Base-by-base conservation (phyloP, 2,113 vertebrate genomes). In the Chamaea fasciata region DNA sequence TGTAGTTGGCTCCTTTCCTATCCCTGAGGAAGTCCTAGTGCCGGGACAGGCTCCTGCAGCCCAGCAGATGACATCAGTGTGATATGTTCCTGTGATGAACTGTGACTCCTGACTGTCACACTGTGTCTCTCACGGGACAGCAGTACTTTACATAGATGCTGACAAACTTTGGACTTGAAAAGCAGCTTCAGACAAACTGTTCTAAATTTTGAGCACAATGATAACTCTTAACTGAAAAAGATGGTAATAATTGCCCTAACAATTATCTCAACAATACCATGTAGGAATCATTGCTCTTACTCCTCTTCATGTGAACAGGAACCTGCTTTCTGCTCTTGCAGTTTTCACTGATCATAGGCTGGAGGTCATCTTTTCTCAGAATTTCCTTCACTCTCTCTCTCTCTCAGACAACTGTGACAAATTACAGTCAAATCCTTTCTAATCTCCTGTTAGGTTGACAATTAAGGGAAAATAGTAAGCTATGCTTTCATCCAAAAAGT, bases 1-100 rank as follows among this genome's bases (percentile, higher is more conserved):
- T 95, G 91, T 62, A 89, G 47, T 77, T 94, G 95, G 95, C 77
- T 96, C 39, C 39, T 94, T 89, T 94, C 63, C 87, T 89, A 60
- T 94, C 80, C 83, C 93, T 0, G 14, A 92, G 91, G 91, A 96
- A 94, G 71, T 35, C 47, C 67, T 77, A 18, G 74, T 30, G 83
- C 70, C 90, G 76, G 67, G 83, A 92, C 69, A 71, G 63, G 53
- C 33, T 94, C 53, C 83, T 74, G 76, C 64, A 89, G 76, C 86
- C 88, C 85, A 83, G 71, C 39, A 84, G 64, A 90, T 95, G 88
- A 97, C 69, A 94, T 95, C 85, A 95, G 63, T 47, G 39, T 0
- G 30, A 82, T 80, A 18, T 70, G 86, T 87, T 96, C 55, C 74
- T 83, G 62, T 49, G 64, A 76, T 87, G 91, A 89, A 33, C 90